Base-by-base conservation (phyloP, 2,888 invertebrate species). In the Colostygia pectinataria region DNA sequence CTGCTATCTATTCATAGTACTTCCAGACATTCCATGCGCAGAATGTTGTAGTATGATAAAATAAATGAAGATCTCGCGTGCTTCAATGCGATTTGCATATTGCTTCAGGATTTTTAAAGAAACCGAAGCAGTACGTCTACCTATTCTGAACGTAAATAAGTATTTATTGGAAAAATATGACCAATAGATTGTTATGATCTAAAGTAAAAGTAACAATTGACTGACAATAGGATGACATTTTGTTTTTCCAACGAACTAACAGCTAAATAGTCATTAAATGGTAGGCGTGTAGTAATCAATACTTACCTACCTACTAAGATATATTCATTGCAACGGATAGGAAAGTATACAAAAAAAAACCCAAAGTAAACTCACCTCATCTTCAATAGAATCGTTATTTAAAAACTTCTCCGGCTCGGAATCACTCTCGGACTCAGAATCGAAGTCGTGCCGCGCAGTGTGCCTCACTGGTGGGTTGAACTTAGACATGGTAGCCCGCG, bases 381-480 rank as follows among this genome's bases (percentile, higher is more conserved):
- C 83, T 49, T 83, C 80, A 2, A 69, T 74, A 15, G 80, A 74
- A 1, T 68, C 56, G 50, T 78, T 79, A 25, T 71, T 70, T 61
- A 80, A 44, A 32, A 85, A 86, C 55, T 82, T 81, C 2, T 83
- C 87, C 2, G 68, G 70, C 24, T 80, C 82, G 0, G 85, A 82
- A 18, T 83, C 89, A 1, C 74, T 80, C 15, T 88, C 88, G 34
- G 84, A 83, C 2, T 88, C 89, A 0, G 89, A 84, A 55, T 88
- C 88, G 62, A 89, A 89, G 65, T 88, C 88, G 53, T 88, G 87
- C 3, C 82, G 60, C 20, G 89, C 85, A 0, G 83, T 84, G 53
- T 83, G 89, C 36, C 90, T 62, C 56, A 74, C 80, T 0, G 89
- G 89, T 0, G 89, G 89, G 33, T 82, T 87, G 57, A 90, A 90